Evolutionary conservation across 2,797 vertebrate genomes (phyloP).

Genomic region (Ataeniobius toweri): DNA sequence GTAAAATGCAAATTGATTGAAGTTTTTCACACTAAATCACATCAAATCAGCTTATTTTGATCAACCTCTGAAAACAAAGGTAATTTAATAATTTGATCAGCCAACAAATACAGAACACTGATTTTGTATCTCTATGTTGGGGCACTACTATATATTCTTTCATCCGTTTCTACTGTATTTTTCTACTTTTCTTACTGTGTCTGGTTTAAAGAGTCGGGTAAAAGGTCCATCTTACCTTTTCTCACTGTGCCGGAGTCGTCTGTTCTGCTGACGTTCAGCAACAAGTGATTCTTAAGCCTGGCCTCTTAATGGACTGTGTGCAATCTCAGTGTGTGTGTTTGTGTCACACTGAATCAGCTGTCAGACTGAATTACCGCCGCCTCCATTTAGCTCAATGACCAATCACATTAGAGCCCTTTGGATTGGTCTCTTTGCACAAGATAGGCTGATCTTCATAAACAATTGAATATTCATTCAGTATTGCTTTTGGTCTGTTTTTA

Average conservation of each 20-base stretch:
- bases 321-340: slow-evolving; percentile 5
- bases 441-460: slow-evolving; percentile 6
- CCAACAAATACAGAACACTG: background rate
- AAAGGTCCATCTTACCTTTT: slow-evolving; percentile 60
- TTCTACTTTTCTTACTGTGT: too few species aligned
- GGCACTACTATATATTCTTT: background rate
- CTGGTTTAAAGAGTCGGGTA: background rate
- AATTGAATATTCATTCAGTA: background rate
- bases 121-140: background rate
- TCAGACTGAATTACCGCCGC: slow-evolving; percentile 69
- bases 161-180: background rate
- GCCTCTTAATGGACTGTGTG: slow-evolving; percentile 38
- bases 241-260: slow-evolving; percentile 12
- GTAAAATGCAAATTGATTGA: background rate
- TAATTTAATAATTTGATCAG: background rate
- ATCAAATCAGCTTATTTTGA: background rate
- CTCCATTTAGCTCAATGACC: slow-evolving; percentile 64
- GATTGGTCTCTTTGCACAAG: slow-evolving; percentile 31
- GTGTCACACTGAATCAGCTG: slow-evolving; percentile 61
- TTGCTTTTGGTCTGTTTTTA: background rate
- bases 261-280: slow-evolving; percentile 13
- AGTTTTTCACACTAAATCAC: background rate
- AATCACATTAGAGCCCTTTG: slow-evolving; percentile 56
- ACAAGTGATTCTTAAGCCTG: slow-evolving; percentile 38
- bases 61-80: background rate